Evolutionary conservation across 2,113 vertebrate genomes (phyloP), one percentile per base, ranked within the genome.

Genomic region (Hippocampus comes): DNA sequence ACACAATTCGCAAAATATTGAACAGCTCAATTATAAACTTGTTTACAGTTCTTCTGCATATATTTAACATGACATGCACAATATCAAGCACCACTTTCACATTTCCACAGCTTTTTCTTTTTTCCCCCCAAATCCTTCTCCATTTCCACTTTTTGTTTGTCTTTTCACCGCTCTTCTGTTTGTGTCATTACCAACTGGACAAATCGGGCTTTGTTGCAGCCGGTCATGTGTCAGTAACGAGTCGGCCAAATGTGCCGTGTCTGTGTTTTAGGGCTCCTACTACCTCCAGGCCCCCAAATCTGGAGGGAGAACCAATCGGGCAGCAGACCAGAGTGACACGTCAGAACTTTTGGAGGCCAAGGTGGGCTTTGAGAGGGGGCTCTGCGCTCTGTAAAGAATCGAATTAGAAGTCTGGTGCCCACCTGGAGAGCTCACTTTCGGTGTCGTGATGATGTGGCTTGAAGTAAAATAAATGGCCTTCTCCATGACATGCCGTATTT

Each of bases 261-360:
- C 83, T 89, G 57, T 93, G 76, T 91, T 93, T 91, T 90, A 94
- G 93, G 92, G 90, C 21, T 89, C 88, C 87, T 86, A 88, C 74
- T 88, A 89, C 81, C 89, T 91, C 86, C 96, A 94, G 89, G 89
- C 79, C 74, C 82, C 94, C 84, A 92, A 92, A 84, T 92, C 90
- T 72, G 96, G 93, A 96, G 95, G 95, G 90, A 94, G 93, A 91
- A 95, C 95, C 84, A 95, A 93, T 94, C 95, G 96, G 86, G 95
- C 96, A 76, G 87, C 95, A 83, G 95, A 97, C 80, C 71, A 82
- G 91, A 91, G 90, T 90, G 85, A 92, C 86, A 94, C 88, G 75
- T 93, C 95, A 77, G 94, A 94, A 84, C 92, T 94, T 88, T 89
- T 94, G 90, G 94, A 94, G 78, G 94, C 92, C 85, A 94, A 99